These are phyloP conservation scores for Melanargia galathea DNA, from an alignment of 2,888 invertebrate species.

Conservation along the genomic window DNA sequence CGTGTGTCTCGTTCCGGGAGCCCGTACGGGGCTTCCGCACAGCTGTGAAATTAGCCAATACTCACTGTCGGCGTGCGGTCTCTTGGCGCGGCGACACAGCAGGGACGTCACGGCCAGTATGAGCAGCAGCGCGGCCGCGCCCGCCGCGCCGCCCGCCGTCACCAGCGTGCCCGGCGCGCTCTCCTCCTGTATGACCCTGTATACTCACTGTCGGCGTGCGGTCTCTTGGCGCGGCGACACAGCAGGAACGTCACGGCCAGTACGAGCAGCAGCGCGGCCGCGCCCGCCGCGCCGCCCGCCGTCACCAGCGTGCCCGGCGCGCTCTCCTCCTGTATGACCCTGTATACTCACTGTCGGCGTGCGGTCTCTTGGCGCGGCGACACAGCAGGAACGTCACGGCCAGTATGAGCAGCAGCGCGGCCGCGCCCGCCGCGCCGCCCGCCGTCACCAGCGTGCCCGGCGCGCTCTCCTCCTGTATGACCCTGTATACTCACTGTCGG, in stretches of 20 bases:
- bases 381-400: constrained; percentile 65
- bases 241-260: background rate
- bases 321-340: constrained; percentile 22
- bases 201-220: no score
- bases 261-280: background rate
- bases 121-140: no score
- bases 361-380: constrained; percentile 61
- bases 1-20: no score
- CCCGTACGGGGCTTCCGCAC: no score
- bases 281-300: background rate
- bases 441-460: constrained; percentile 67
- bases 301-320: background rate
- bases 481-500: no score
- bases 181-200: no score
- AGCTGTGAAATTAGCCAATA: no score
- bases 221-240: background rate
- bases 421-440: constrained; percentile 69
- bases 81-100: no score
- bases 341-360: constrained; percentile 57
- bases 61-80: no score
- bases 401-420: constrained; percentile 60
- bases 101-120: no score
- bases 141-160: no score
- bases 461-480: constrained; percentile 34
- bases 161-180: no score